Evolutionary conservation across 2,888 invertebrate genomes (phyloP), one percentile per base, ranked within the genome.

Genomic region (Phyto melanocephala): DNA sequence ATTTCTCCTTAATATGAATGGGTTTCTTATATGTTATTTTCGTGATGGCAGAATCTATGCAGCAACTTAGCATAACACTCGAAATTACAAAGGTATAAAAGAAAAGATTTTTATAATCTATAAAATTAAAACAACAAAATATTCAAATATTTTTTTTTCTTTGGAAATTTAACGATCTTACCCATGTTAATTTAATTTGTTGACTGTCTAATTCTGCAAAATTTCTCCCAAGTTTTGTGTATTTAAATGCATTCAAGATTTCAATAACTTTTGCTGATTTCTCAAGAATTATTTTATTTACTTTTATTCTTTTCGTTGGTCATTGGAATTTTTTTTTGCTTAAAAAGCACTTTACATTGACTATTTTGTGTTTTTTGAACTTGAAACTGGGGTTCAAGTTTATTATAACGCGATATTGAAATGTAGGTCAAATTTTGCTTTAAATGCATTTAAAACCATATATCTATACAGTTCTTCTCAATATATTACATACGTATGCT

Each of bases 1-100:
- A 65, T 47, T 85, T 86, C 0, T 72, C 40, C 45, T 88, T 89
- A 47, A 87, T 86, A n/a, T 84, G 83, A 17, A 87, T 76, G 0
- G 88, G 80, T 58, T 89, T 89, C 56, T 88, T 90, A 75, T 87
- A 88, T 0, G 87, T 85, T 1, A 88, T 86, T 78, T 88, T 89
- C 15, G 81, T 87, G 54, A 76, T 63, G 0, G 54, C 72, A 10
- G 80, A 80, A 6, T 81, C 75, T 22, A 72, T 62, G 45, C 63
- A 70, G 11, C 54, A 83, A 11, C 65, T 22, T 2, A 65, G 33
- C 58, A 60, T 22, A 7, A 58, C 2, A 15, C 47, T 74, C 11
- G 47, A 20, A 28, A 50, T 13, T n/a, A 33, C 15, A 7, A 72
- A 50, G 13, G 7, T 50, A 24, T 22, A 65, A 33, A 50, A 52